phyloP scores from a whole-genome alignment of 2,113 vertebrate genomes.

The Astatotilapia flaviijosephi region DNA sequence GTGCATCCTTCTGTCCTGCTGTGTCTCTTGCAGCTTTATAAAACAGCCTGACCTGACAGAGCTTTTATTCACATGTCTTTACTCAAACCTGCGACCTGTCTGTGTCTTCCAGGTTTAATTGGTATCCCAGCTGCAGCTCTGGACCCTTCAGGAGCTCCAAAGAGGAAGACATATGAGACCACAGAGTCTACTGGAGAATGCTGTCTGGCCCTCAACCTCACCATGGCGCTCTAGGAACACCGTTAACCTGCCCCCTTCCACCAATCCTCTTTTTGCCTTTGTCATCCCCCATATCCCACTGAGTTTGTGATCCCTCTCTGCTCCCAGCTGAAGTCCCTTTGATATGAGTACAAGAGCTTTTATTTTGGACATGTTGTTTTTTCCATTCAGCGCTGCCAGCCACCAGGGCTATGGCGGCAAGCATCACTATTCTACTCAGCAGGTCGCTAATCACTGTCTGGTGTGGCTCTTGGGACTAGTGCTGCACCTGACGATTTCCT shows the following conservation, averaged over 20 bases:
- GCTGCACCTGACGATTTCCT: conserved; percentile 70
- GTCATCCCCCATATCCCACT: conserved; percentile 28
- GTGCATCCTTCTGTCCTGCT: background rate
- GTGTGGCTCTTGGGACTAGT: conserved; percentile 76
- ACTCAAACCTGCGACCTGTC: conserved; percentile 42
- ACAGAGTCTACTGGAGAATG: conserved; percentile 65
- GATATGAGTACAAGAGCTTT: conserved; percentile 51
- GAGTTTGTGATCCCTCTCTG: conserved; percentile 20
- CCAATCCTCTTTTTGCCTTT: conserved; percentile 45
- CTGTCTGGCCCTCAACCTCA: conserved; percentile 24
- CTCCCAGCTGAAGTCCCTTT: conserved; percentile 19
- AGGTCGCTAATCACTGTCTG: conserved; percentile 61
- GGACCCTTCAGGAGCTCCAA: conserved; percentile 43
- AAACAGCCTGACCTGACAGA: background rate
- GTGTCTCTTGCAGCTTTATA: conserved; percentile 2
- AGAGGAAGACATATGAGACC: conserved; percentile 56
- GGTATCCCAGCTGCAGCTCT: conserved; percentile 49
- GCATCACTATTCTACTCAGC: conserved; percentile 23
- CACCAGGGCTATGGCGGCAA: conserved; percentile 58
- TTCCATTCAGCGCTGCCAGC: conserved; percentile 39
- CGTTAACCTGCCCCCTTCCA: conserved; percentile 19
- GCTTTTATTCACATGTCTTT: conserved; percentile 1
- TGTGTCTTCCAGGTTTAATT: conserved; percentile 63
- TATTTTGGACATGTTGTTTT: conserved; percentile 68
- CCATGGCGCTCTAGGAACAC: conserved; percentile 52